These are phyloP conservation scores for Chelonus insularis DNA, from an alignment of 1,140 invertebrate genomes.

Conservation along the genomic window DNA sequence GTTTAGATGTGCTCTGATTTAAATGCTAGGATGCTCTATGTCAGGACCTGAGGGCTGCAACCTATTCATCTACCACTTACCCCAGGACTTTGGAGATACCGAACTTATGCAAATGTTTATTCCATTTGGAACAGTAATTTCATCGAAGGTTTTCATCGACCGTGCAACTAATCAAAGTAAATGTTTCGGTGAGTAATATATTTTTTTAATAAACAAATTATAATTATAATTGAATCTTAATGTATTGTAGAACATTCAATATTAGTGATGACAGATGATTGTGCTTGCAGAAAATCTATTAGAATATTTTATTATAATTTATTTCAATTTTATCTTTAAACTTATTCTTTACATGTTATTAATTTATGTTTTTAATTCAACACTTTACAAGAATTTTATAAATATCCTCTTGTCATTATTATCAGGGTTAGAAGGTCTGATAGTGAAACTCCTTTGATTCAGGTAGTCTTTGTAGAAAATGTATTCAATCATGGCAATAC, in stretches of 20 bases:
- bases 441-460: too few species aligned
- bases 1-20: conserved; percentile 63
- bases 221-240: background rate
- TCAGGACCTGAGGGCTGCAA: conserved; percentile 99
- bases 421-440: too few species aligned
- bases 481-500: too few species aligned
- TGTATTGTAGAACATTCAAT: background rate
- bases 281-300: too few species aligned
- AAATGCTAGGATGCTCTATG: conserved; percentile 87
- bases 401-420: too few species aligned
- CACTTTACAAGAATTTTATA: too few species aligned
- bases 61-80: conserved; percentile 99
- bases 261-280: background rate
- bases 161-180: conserved; percentile 99
- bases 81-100: conserved; percentile 97
- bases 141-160: conserved; percentile 99
- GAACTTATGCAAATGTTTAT: conserved; percentile 99
- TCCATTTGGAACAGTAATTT: conserved; percentile 98
- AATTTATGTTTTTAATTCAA: too few species aligned
- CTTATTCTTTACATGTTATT: too few species aligned
- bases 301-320: too few species aligned
- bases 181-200: conserved; percentile 90
- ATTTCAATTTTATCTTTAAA: too few species aligned
- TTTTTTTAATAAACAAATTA: background rate
- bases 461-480: too few species aligned